These are phyloP conservation scores for Chelidonichthys spinosus DNA, from an alignment of 2,797 vertebrate genomes.

Conservation along the genomic window DNA sequence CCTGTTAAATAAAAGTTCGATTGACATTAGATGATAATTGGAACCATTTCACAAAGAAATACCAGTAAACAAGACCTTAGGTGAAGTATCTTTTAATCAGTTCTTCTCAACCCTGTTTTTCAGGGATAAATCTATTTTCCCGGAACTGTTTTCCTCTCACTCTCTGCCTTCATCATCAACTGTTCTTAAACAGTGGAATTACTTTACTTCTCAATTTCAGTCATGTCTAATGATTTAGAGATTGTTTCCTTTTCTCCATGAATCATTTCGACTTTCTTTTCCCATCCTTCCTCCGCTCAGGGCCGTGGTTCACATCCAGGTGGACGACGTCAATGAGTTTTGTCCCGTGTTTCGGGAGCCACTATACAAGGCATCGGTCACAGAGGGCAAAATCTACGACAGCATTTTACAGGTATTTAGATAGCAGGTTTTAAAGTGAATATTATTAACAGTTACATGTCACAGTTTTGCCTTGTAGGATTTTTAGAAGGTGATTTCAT, in stretches of 20 bases:
- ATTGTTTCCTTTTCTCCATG: constrained; percentile 1
- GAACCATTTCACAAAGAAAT: constrained; percentile 19
- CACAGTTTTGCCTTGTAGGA: neutral
- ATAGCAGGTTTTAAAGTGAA: neutral
- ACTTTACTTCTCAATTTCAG: constrained; percentile 14
- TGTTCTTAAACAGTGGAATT: constrained; percentile 5
- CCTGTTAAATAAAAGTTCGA: neutral
- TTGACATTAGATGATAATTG: constrained; percentile 5
- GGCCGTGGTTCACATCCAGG: constrained; percentile 97
- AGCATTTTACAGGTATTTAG: constrained; percentile 88
- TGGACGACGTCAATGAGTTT: constrained; percentile 97
- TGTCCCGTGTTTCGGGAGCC: constrained; percentile 92
- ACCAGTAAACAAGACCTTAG: constrained; percentile 11
- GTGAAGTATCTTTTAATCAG: neutral
- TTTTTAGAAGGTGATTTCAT: constrained; percentile 2
- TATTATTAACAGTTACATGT: neutral
- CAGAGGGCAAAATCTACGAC: constrained; percentile 96
- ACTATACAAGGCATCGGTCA: constrained; percentile 89
- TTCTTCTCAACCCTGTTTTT: constrained; percentile 3
- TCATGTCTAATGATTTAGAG: constrained; percentile 34
- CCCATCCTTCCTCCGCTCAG: constrained; percentile 69
- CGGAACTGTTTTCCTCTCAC: neutral
- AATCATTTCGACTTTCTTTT: neutral
- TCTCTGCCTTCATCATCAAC: neutral
- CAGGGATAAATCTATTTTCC: constrained; percentile 3